A percentile compares a stretch with the other conserved stretches of the same genome.
These are phyloP conservation scores for Brachystomella parvula DNA, from an alignment of 1,140 invertebrate species.

Conservation along the genomic window DNA sequence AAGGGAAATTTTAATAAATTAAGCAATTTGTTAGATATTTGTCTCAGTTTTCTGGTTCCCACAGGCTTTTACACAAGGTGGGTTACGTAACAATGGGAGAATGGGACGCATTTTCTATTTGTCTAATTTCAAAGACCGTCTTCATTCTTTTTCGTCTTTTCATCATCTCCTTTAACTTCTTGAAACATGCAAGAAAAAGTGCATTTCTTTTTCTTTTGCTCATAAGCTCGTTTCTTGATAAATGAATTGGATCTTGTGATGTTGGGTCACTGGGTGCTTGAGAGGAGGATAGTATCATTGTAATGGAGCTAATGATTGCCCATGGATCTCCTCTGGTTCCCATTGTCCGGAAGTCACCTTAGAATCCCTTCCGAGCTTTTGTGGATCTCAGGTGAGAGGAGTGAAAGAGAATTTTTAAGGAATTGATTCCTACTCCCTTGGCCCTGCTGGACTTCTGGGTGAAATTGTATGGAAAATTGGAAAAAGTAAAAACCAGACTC, in stretches of 20 bases:
- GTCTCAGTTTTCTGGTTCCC: too few relatives aligned
- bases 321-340: neutral
- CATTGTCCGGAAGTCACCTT: neutral
- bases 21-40: too few relatives aligned
- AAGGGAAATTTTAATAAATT: too few relatives aligned
- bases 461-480: slow-evolving; percentile 2
- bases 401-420: neutral
- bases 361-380: neutral
- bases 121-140: neutral
- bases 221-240: too few relatives aligned
- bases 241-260: neutral
- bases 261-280: neutral
- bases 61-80: too few relatives aligned
- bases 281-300: neutral
- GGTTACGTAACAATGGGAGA: too few relatives aligned
- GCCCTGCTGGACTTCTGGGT: neutral
- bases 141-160: neutral
- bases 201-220: neutral
- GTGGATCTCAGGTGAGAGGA: neutral
- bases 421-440: too few relatives aligned
- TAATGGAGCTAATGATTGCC: neutral
- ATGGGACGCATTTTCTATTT: too few relatives aligned
- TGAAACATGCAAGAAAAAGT: neutral
- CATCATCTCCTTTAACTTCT: neutral
- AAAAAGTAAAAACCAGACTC: neutral